phyloP scores from a whole-genome alignment of 2,888 invertebrate species.

The Omphaloscelis lunosa region DNA sequence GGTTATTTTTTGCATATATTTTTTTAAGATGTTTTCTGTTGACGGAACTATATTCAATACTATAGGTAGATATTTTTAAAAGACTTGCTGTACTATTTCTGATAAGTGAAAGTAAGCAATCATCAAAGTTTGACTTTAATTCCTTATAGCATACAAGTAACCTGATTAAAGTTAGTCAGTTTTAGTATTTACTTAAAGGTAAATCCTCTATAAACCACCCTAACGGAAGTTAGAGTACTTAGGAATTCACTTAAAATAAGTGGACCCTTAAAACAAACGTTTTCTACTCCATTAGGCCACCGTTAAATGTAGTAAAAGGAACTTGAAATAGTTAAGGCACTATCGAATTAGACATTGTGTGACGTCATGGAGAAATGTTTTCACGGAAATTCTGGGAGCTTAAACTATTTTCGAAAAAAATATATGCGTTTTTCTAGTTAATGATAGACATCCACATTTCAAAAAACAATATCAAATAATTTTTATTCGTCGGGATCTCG shows the following conservation, averaged over 20 bases:
- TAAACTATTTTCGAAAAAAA: too few species aligned
- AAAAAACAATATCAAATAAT: too few species aligned
- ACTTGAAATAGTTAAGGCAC: slow-evolving; percentile 47
- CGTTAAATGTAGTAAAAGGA: slow-evolving; percentile 58
- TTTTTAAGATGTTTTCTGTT: not conserved
- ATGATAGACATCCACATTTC: not conserved
- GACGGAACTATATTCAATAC: not conserved
- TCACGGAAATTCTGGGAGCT: not conserved
- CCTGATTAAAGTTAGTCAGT: slow-evolving; percentile 36
- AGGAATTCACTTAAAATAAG: slow-evolving; percentile 59
- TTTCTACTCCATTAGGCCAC: slow-evolving; percentile 58
- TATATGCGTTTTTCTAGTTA: too few species aligned
- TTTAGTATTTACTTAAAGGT: slow-evolving; percentile 35
- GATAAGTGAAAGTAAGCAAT: not conserved
- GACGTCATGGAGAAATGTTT: not conserved
- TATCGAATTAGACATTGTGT: slow-evolving; percentile 45
- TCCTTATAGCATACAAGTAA: not conserved
- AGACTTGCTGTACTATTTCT: not conserved
- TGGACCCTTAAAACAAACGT: slow-evolving; percentile 55
- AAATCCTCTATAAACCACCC: slow-evolving; percentile 35
- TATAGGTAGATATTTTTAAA: not conserved
- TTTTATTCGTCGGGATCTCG: not conserved
- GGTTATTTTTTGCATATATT: not conserved
- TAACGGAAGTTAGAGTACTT: slow-evolving; percentile 48
- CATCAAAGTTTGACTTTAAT: not conserved